Base-by-base conservation (phyloP, 2,888 invertebrate genomes). In the Campoplex nolae region DNA sequence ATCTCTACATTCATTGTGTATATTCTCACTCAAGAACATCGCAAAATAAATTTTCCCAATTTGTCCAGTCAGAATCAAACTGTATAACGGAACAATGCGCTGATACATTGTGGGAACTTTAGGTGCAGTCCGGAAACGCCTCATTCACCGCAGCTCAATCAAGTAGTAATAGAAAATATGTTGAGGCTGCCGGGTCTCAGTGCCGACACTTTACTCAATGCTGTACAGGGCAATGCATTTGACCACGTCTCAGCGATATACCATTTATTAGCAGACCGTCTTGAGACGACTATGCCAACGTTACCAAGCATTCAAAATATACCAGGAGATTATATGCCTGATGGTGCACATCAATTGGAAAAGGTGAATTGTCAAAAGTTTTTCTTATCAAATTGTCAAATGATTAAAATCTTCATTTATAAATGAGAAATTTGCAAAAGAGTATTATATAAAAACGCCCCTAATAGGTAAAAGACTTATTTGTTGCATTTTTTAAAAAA, bases 161-260 rank as follows among this genome's bases (percentile, higher is more conserved):
- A 97, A 91, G 96, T 97, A 70, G 97, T 98, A 67, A 95, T 98
- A 90, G 97, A 97, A 88, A 97, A 97, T 92, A 98, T 98, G 98
- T 95, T 97, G 75, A 96, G 97, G 90, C 95, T 98, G 91, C 97
- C 98, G 2, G 97, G 97, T 6, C 95, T 98, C 71, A 97, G 97
- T 85, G 96, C 96, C 89, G 96, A 96, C 56, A 96, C 96, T 92
- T 96, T 98, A 85, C 95, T 97, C 78, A 96, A 96, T 95, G 96
- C 98, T 35, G 97, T 99, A 78, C 96, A 97, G 92, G 97, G 97
- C 90, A 97, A 97, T 91, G 96, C 97, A 6, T 99, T 98, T 94
- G 98, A 99, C 95, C 98, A 98, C 95, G 97, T 98, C 90, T 98
- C 98, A 91, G 99, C 99, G 89, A 98, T 99, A 91, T 99, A 99